Evolutionary conservation across 2,797 vertebrate genomes (phyloP), one percentile per base, ranked within the genome.

Genomic region (Lemur catta): DNA sequence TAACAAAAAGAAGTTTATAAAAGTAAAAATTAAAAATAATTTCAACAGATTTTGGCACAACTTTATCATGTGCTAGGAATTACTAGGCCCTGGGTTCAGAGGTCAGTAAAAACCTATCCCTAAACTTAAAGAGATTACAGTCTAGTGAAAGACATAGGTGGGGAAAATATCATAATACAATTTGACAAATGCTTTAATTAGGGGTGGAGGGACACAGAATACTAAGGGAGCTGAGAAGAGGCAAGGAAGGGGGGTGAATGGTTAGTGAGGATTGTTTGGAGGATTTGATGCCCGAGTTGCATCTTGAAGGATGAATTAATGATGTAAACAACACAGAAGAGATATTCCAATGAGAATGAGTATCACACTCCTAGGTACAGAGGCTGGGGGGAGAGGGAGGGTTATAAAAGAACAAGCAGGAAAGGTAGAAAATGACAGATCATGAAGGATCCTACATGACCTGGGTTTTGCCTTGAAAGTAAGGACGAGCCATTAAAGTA

Each of bases 391-490:
- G 7, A 7, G 24, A 26, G 4, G 10, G 52, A 24, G 18, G 11
- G 7, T 67, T 59, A 5, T 61, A 80, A 63, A 65, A 71, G 15
- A 48, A 81, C 61, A 72, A 84, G 1, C n/a, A 75, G 52, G 43
- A 26, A 46, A 79, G 26, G 50, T 30, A 52, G 33, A 90, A 71
- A 55, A 72, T 63, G 30, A 57, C 48, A 76, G 50, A 50, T 55
- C 6, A 4, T 9, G 13, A 80, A 94, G 12, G 63, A 80, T 59
- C 17, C 18, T 82, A 22, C 33, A 50, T 79, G 82, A 61, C 30
- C 65, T 82, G 46, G 7, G 57, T 75, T 92, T 95, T 96, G 33
- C 35, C 43, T 85, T 79, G 57, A 94, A 92, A 94, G 67, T 78
- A 61, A 71, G 41, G 9, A 35, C 20, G 33, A 82, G 28, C 55